Conservation (phyloP, 2,888 invertebrate genomes). For the Orchesellides sinensis region DNA sequence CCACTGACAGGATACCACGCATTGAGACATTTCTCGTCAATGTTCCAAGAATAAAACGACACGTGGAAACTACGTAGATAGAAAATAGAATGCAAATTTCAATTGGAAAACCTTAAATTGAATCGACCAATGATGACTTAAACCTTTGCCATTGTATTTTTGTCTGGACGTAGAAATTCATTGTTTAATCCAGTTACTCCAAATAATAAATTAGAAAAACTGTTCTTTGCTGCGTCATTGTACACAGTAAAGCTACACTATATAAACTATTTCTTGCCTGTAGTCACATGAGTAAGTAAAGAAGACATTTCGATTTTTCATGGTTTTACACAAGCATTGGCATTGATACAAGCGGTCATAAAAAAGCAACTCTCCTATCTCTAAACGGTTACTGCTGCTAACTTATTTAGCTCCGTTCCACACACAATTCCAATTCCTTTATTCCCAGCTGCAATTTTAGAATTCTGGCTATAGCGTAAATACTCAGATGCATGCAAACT, state of each 20-base stretch:
- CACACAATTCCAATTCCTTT: conserved; percentile 45
- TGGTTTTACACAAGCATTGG: conserved; percentile 4
- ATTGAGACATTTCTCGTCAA: no score
- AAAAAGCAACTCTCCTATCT: conserved; percentile 46
- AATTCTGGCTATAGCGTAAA: background rate
- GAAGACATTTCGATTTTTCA: conserved; percentile 57
- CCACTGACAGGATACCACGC: background rate
- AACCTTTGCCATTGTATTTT: no score
- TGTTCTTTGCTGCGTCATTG: no score
- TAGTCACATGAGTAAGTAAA: conserved; percentile 34
- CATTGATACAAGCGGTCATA: conserved; percentile 3
- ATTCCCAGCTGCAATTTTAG: conserved; percentile 60
- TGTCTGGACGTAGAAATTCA: no score
- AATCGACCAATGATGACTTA: background rate
- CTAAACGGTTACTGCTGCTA: conserved; percentile 53
- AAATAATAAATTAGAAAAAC: no score
- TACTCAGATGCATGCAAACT: background rate
- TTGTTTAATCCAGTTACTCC: background rate
- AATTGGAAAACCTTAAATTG: background rate
- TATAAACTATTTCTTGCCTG: background rate
- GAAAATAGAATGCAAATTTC: background rate
- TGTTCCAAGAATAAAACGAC: background rate
- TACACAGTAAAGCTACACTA: background rate
- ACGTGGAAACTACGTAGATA: background rate
- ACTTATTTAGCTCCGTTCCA: conserved; percentile 48